Percentiles rank a stretch among this genome's conserved stretches.
Evolutionary conservation across 2,888 invertebrate species (phyloP).

Genomic region (Slavum lentiscoides): DNA sequence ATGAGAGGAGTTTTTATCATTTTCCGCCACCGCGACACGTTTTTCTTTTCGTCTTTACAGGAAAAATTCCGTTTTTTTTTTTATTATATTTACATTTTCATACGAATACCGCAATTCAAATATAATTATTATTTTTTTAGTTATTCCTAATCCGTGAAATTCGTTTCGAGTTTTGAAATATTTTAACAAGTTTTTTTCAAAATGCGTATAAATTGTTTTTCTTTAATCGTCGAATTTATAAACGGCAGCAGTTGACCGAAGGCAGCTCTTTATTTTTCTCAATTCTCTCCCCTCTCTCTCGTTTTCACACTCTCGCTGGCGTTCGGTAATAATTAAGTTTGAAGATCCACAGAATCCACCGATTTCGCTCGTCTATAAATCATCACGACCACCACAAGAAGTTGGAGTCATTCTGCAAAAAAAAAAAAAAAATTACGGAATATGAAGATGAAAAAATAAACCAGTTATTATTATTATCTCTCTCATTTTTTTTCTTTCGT

Average conservation of each 20-base stretch:
- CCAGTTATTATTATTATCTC: constrained; percentile 4
- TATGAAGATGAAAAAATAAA: neutral
- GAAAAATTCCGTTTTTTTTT: too few relatives aligned
- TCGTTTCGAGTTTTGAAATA: too few relatives aligned
- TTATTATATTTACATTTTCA: too few relatives aligned
- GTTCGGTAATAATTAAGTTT: constrained; percentile 42
- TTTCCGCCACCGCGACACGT: neutral
- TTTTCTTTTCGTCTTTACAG: too few relatives aligned
- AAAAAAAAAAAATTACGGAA: neutral
- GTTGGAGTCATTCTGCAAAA: constrained; percentile 33
- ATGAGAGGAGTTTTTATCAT: constrained; percentile 34
- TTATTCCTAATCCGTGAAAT: too few relatives aligned
- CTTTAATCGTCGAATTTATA: too few relatives aligned
- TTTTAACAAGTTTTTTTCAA: too few relatives aligned
- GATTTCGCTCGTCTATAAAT: constrained; percentile 2
- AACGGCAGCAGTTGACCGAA: too few relatives aligned
- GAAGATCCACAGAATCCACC: constrained; percentile 5
- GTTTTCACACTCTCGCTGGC: neutral
- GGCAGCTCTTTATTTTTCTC: too few relatives aligned
- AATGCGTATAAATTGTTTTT: too few relatives aligned
- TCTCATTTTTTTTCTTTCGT: neutral
- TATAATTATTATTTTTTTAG: too few relatives aligned
- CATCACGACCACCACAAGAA: neutral
- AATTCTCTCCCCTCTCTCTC: neutral
- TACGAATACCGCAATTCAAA: too few relatives aligned